These are phyloP conservation scores for Erinaceus europaeus DNA, from an alignment of 2,113 vertebrate genomes.

Conservation along the genomic window DNA sequence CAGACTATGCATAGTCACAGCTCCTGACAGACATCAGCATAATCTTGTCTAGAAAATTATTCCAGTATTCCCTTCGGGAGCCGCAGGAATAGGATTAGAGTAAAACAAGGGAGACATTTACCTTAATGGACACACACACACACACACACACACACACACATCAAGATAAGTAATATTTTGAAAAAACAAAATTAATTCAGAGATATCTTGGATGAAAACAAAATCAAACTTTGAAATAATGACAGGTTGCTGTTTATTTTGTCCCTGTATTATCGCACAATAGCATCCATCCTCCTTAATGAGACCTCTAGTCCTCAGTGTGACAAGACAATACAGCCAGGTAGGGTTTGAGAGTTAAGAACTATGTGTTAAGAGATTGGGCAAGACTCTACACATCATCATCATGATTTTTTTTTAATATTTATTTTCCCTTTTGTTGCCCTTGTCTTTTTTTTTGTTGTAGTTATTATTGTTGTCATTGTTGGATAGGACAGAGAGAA, in stretches of 20 bases:
- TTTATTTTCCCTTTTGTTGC: too few relatives aligned
- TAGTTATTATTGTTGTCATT: too few relatives aligned
- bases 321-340: rapidly evolving
- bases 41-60: background rate
- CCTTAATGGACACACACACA: too few relatives aligned
- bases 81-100: background rate
- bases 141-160: too few relatives aligned
- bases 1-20: background rate
- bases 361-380: background rate
- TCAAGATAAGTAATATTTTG: background rate
- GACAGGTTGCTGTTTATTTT: background rate
- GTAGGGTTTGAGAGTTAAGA: background rate
- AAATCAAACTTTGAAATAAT: background rate
- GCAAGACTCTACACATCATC: too few relatives aligned
- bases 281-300: background rate
- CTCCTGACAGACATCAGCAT: background rate
- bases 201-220: background rate
- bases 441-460: too few relatives aligned
- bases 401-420: too few relatives aligned
- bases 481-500: too few relatives aligned
- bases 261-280: background rate
- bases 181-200: background rate
- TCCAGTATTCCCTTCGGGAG: background rate
- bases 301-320: background rate
- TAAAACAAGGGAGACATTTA: background rate